Base-by-base conservation (phyloP, 2,888 invertebrate genomes). In the Agrochola circellaris region DNA sequence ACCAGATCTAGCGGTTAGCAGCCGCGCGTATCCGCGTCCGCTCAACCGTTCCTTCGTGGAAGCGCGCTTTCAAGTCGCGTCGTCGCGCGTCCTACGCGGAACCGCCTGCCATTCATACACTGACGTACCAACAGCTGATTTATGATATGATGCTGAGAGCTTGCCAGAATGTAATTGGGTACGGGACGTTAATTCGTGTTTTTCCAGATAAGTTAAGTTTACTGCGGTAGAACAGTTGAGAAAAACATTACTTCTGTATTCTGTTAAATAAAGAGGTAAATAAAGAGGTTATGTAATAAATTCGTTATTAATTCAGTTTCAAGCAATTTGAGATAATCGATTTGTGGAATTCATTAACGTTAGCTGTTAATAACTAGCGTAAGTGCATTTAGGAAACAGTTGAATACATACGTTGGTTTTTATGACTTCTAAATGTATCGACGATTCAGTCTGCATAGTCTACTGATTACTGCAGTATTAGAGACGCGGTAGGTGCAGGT, bases 31-130 rank as follows among this genome's bases (percentile, higher is more conserved):
- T 86, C 88, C 86, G 87, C 88, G 90, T 83, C 79, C 90, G 89
- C 85, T 87, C 91, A 87, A 86, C 83, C 92, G 88, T 87, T 51
- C 77, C 88, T 93, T 93, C 93, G 87, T 80, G 81, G 94, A 93
- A 94, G 71, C 83, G 72, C 87, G 82, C 93, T 93, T 93, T 93
- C 93, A 94, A 72, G 82, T 86, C 79, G 82, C 77, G 75, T 78
- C 62, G 70, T 62, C 73, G 77, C 73, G 68, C 68, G 75, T 42
- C 61, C 54, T 80, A 75, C 84, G 75, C 74, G 80, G 83, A 85
- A 83, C 83, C 65, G 76, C 66, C 69, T 48, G 73, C 79, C 85
- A 83, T 73, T 75, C 84, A 75, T 74, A 60, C 70, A 69, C 38
- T 75, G 86, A 81, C 85, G 79, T 64, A 60, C 69, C 58, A 51